A percentile compares a stretch with the other conserved stretches of the same genome.
Evolutionary conservation across 2,888 invertebrate genomes (phyloP).

Genomic region (Caenorhabditis wallacei): DNA sequence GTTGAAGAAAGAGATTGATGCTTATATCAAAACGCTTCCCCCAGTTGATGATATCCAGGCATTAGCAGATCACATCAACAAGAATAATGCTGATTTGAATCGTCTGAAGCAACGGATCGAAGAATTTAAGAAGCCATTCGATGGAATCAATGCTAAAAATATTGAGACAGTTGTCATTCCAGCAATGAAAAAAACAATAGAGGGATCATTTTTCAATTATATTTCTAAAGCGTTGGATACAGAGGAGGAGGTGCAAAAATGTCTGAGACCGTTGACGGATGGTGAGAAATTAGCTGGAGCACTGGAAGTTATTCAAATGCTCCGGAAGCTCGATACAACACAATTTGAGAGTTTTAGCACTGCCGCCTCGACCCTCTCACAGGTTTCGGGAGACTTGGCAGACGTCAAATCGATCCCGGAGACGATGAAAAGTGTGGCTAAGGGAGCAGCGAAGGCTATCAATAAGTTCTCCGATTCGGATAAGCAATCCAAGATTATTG

Average conservation of each 20-base stretch:
- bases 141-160: not conserved
- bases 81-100: too few species aligned
- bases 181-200: not conserved
- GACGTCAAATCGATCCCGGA: not conserved
- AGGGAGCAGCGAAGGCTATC: not conserved
- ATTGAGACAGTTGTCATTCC: too few species aligned
- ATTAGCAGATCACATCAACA: too few species aligned
- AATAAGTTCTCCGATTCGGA: not conserved
- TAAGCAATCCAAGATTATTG: not conserved
- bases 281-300: not conserved
- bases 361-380: not conserved
- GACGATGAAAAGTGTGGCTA: not conserved
- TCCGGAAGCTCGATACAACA: not conserved
- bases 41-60: too few species aligned
- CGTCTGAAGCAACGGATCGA: too few species aligned
- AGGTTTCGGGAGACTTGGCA: not conserved
- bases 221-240: not conserved
- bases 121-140: too few species aligned
- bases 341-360: not conserved
- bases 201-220: not conserved
- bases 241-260: not conserved
- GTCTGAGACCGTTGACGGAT: not conserved
- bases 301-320: not conserved
- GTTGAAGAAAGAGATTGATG: too few species aligned
- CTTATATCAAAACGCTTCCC: too few species aligned